These are phyloP conservation scores for Sesia apiformis DNA, from an alignment of 2,888 invertebrate species.

Conservation along the genomic window DNA sequence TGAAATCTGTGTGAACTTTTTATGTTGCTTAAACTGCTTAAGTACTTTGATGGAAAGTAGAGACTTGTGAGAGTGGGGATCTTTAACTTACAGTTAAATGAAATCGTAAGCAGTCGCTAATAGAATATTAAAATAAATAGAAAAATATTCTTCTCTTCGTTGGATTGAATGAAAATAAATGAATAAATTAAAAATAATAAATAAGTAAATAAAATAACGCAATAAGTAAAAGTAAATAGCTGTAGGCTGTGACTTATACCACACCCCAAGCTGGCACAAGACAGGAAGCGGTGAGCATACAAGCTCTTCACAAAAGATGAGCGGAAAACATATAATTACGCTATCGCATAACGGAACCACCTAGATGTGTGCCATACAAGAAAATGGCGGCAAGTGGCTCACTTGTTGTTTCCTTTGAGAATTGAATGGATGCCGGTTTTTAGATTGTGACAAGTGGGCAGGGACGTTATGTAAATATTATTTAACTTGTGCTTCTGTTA, in stretches of 20 bases:
- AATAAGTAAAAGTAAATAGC: slow-evolving; percentile 4
- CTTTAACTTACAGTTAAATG: no score
- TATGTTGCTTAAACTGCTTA: no score
- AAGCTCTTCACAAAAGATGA: slow-evolving; percentile 50
- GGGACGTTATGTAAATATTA: neutral
- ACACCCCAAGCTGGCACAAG: slow-evolving; percentile 26
- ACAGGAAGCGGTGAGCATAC: slow-evolving; percentile 54
- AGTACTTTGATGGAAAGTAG: no score
- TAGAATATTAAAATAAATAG: no score
- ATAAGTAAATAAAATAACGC: neutral
- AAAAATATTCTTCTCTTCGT: no score
- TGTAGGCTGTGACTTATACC: slow-evolving; percentile 18
- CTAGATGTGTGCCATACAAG: slow-evolving; percentile 26
- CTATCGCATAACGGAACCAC: slow-evolving; percentile 47
- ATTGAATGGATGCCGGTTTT: slow-evolving; percentile 14
- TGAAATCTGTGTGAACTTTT: no score
- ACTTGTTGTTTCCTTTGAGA: slow-evolving; percentile 50
- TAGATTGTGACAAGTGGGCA: neutral
- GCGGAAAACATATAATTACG: slow-evolving; percentile 65
- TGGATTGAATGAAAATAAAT: no score
- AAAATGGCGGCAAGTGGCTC: slow-evolving; percentile 37
- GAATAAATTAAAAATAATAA: neutral
- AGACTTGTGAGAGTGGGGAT: no score
- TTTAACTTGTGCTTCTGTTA: no score
- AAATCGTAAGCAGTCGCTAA: no score